These are phyloP conservation scores for Ophion ellenae DNA, from an alignment of 2,888 invertebrate genomes.

Conservation along the genomic window DNA sequence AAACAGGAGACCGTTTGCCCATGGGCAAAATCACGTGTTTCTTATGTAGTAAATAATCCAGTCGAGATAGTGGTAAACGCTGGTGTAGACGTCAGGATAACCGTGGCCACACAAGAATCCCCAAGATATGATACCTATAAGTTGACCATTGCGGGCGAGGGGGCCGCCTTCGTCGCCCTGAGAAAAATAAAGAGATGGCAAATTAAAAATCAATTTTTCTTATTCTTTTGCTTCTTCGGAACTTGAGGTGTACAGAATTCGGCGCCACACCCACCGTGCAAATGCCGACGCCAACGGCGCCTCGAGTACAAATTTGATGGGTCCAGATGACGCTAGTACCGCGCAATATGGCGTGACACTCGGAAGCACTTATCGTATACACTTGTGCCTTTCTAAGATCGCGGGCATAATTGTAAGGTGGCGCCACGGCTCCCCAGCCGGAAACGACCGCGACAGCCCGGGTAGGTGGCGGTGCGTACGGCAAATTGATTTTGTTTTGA, in stretches of 20 bases:
- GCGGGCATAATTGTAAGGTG: not conserved
- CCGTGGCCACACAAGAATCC: slow-evolving; percentile 59
- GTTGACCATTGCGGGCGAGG: slow-evolving; percentile 46
- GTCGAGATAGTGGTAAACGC: slow-evolving; percentile 50
- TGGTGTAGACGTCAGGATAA: slow-evolving; percentile 67
- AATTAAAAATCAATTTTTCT: not conserved
- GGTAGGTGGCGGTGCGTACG: not conserved
- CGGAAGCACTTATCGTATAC: slow-evolving; percentile 3
- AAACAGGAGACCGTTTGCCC: not conserved
- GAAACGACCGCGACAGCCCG: slow-evolving; percentile 22
- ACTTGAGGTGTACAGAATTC: not conserved
- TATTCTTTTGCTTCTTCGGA: not conserved
- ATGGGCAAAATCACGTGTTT: slow-evolving; percentile 8
- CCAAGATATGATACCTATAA: slow-evolving; percentile 67
- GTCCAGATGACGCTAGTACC: slow-evolving; percentile 16
- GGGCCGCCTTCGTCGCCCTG: slow-evolving; percentile 71
- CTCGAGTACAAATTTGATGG: slow-evolving; percentile 37
- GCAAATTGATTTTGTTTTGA: slow-evolving; percentile 35
- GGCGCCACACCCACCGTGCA: slow-evolving; percentile 20
- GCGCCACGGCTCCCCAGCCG: slow-evolving; percentile 31
- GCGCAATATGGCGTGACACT: slow-evolving; percentile 27
- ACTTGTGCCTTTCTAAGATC: slow-evolving; percentile 35
- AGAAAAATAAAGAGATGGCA: slow-evolving; percentile 23
- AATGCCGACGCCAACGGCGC: slow-evolving; percentile 14
- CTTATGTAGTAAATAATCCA: slow-evolving; percentile 53